Evolutionary conservation across 2,888 invertebrate species (phyloP), one percentile per base, ranked within the genome.

Genomic region (Drosophila flavopinicola): DNA sequence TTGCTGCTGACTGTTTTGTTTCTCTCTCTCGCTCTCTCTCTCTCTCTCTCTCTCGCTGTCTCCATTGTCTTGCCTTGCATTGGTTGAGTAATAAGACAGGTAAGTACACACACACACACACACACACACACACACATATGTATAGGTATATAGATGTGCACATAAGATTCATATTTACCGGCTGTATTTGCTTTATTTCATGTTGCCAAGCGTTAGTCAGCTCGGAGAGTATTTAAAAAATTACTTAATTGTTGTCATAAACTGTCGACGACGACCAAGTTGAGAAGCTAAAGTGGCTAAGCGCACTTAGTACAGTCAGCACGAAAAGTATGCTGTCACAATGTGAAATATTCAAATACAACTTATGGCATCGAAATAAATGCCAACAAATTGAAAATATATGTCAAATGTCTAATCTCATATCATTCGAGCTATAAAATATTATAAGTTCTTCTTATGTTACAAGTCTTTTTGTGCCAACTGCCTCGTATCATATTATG

Each of bases 221-320:
- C 58, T 67, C 63, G 66, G 58, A 59, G 70, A 73, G 82, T 78
- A 74, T 80, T 84, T 74, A 85, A 82, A 80, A 82, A 85, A 82
- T 82, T 85, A 82, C 82, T 82, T 82, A 82, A 82, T 83, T 83
- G 82, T 82, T 77, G 85, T 72, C 82, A 78, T 83, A 82, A 85
- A 85, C 71, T 76, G 79, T 70, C 67, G 68, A 66, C 76, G 45
- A 20, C 71, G 48, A 47, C 24, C 51, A 69, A 66, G 58, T 69
- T 60, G 45, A 73, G n/a, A n/a, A 61, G 69, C 64, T 68, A 38
- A 72, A 56, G 53, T 63, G 68, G 54, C 61, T 56, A 59, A 72
- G 67, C 67, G 54, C 56, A 72, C 45, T 72, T 60, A 47, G n/a
- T 4, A 73, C 72, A 79, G 59, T 78, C 57, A 11, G 27, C 25